phyloP scores from a whole-genome alignment of 1,140 invertebrate species.

The Pseudobourletiella spinata region DNA sequence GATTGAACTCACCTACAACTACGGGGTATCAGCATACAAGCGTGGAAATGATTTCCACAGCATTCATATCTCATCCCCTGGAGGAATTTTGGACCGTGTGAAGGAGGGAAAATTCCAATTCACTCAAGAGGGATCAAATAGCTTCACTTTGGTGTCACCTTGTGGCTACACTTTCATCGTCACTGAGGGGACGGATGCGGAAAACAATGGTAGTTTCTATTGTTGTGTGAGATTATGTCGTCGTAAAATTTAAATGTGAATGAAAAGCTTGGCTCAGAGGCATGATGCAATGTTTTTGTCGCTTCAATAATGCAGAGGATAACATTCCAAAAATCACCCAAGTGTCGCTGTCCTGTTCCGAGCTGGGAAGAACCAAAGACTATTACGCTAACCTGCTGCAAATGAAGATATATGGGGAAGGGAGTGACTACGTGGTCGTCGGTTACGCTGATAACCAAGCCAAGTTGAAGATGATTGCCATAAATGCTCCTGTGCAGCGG shows the following conservation, averaged over 20 bases:
- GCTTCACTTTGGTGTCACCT: slow-evolving; percentile 60
- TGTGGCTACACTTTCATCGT: slow-evolving; percentile 85
- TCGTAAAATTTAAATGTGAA: too few species aligned
- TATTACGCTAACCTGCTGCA: slow-evolving; percentile 75
- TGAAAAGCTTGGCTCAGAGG: too few species aligned
- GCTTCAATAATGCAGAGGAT: background rate
- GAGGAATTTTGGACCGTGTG: slow-evolving; percentile 59
- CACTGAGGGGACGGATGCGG: slow-evolving; percentile 57
- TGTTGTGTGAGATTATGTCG: background rate
- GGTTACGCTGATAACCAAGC: slow-evolving; percentile 64
- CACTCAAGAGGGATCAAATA: slow-evolving; percentile 48
- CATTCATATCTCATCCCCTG: slow-evolving; percentile 71
- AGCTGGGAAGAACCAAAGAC: slow-evolving; percentile 62
- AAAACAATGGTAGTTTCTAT: slow-evolving; percentile 49
- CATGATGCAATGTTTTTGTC: background rate
- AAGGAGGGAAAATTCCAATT: slow-evolving; percentile 56
- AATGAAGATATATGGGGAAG: slow-evolving; percentile 59
- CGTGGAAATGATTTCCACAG: slow-evolving; percentile 45
- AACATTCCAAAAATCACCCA: slow-evolving; percentile 51
- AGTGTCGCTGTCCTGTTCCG: slow-evolving; percentile 67
- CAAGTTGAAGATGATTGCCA: slow-evolving; percentile 52
- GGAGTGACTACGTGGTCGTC: slow-evolving; percentile 51
- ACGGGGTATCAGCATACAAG: slow-evolving; percentile 78
- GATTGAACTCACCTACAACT: slow-evolving; percentile 95
- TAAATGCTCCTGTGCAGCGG: slow-evolving; percentile 60